Conservation (phyloP, 1,140 invertebrate genomes). For the Heliconius hewitsoni region DNA sequence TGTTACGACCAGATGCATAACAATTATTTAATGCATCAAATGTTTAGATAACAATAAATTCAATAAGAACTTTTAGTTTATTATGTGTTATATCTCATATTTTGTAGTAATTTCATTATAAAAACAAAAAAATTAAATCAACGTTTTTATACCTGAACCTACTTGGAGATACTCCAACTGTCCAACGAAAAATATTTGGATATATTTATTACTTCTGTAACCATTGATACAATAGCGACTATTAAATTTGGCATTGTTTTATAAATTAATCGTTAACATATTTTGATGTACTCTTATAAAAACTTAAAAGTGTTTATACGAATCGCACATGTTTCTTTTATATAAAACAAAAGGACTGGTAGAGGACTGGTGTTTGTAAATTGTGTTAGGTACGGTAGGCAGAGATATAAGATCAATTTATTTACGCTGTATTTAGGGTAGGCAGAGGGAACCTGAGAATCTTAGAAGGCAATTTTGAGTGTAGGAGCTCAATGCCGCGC, state of each 20-base stretch:
- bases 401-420: background rate
- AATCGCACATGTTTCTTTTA: background rate
- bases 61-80: too few relatives aligned
- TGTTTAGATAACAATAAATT: too few relatives aligned
- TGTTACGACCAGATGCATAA: background rate
- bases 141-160: slow-evolving; percentile 58
- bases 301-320: background rate
- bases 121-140: slow-evolving; percentile 51
- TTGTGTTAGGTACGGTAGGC: too few relatives aligned
- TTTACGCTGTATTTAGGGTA: background rate
- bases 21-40: background rate
- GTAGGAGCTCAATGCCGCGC: too few relatives aligned
- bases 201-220: slow-evolving; percentile 22
- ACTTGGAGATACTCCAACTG: slow-evolving; percentile 52
- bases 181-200: slow-evolving; percentile 24
- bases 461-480: too few relatives aligned
- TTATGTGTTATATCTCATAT: slow-evolving; percentile 19
- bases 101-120: slow-evolving; percentile 40
- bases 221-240: slow-evolving; percentile 15
- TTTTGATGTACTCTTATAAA: background rate
- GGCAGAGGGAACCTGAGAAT: too few relatives aligned
- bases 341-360: background rate
- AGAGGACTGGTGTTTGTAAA: background rate
- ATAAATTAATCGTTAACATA: slow-evolving; percentile 15
- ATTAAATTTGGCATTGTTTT: slow-evolving; percentile 14